Percentiles rank a stretch among this genome's conserved stretches.
phyloP scores from a whole-genome alignment of 2,113 vertebrate genomes.

The Trinectes maculatus region DNA sequence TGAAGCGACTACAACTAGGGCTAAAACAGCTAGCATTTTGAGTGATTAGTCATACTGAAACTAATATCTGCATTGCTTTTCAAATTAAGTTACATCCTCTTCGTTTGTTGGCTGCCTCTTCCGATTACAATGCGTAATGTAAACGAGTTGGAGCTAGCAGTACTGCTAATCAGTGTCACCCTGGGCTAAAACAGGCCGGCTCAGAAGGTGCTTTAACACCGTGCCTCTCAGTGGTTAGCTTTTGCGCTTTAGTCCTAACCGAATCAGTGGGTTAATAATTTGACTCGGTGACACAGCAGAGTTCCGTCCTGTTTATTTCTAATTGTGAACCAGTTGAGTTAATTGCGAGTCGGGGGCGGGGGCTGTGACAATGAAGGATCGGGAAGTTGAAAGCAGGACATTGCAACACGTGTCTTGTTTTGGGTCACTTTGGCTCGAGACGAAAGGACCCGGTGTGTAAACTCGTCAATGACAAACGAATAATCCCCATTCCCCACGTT shows the following conservation, averaged over 20 bases:
- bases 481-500: neutral
- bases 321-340: slow-evolving; percentile 3
- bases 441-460: slow-evolving; percentile 3
- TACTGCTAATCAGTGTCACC: slow-evolving; percentile 52
- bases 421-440: slow-evolving; percentile 66
- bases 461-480: neutral
- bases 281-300: neutral
- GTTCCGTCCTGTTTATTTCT: neutral
- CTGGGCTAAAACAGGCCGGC: slow-evolving; percentile 24
- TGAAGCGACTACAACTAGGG: no score
- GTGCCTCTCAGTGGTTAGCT: neutral
- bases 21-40: neutral
- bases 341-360: neutral
- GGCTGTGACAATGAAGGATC: slow-evolving; percentile 20
- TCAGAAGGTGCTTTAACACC: neutral
- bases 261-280: no score
- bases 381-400: slow-evolving; percentile 63
- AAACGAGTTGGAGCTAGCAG: slow-evolving; percentile 31
- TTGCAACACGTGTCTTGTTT: slow-evolving; percentile 76
- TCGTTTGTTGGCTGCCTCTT: neutral
- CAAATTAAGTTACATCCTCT: neutral
- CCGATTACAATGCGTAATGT: neutral
- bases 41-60: neutral
- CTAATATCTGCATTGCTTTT: no score
- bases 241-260: neutral